Evolutionary conservation across 1,140 invertebrate genomes (phyloP).

Genomic region (Drosophila equinoxialis): DNA sequence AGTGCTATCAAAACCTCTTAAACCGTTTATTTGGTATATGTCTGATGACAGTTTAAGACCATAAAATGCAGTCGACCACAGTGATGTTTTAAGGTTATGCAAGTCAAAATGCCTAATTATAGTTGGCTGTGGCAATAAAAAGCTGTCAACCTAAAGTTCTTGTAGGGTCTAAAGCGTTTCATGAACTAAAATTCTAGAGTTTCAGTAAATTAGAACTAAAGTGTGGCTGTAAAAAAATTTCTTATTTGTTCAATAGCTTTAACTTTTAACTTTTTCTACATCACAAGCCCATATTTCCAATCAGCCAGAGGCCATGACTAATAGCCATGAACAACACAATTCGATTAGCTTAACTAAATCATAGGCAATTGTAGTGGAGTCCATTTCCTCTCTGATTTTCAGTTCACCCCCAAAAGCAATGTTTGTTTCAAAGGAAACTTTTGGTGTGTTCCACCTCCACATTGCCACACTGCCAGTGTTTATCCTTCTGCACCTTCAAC

Average conservation of each 20-base stretch:
- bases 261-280: not conserved
- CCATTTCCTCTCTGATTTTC: not conserved
- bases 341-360: slow-evolving; percentile 28
- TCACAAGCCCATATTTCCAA: not conserved
- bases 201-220: not conserved
- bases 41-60: slow-evolving; percentile 28
- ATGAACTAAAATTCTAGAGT: no score
- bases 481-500: not conserved
- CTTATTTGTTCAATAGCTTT: not conserved
- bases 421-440: slow-evolving; percentile 23
- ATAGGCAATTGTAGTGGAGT: not conserved
- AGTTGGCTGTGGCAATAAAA: not conserved
- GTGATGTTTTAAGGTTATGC: slow-evolving; percentile 8
- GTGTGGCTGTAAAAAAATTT: no score
- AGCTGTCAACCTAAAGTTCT: no score
- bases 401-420: not conserved
- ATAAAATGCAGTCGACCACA: slow-evolving; percentile 34
- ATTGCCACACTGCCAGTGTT: not conserved
- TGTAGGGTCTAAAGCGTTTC: no score
- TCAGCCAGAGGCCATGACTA: slow-evolving; percentile 32
- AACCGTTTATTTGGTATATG: slow-evolving; percentile 27
- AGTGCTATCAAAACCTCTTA: slow-evolving; percentile 33
- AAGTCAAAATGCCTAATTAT: not conserved
- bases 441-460: not conserved
- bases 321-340: slow-evolving; percentile 40